Evolutionary conservation across 2,888 invertebrate species (phyloP), one percentile per base, ranked within the genome.

Genomic region (Lycophotia porphyrea): DNA sequence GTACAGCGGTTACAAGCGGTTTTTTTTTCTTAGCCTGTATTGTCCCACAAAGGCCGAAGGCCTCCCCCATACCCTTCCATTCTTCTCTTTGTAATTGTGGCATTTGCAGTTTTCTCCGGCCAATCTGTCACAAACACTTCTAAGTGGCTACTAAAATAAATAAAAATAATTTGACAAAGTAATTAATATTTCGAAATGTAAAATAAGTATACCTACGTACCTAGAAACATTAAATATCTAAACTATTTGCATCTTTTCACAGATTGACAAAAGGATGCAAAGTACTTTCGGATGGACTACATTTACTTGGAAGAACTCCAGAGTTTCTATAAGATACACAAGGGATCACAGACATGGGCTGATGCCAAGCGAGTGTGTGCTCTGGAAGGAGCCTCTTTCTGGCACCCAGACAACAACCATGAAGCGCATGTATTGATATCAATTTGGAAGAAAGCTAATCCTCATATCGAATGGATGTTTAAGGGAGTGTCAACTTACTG

Each of bases 221-320:
- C 11, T 52, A 52, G 13, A 52, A 52, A n/a, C 13, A 52, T n/a
- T 52, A 9, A 9, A 21, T 60, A 2, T 21, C 1, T 34, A 34
- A 52, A 49, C 13, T n/a, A 47, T 13, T 21, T 60, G 21, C 13
- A n/a, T 39, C n/a, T 47, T 39, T 47, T 67, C 13, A n/a, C 34
- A 76, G 76, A 76, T 76, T 76, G 76, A 68, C 76, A 76, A 60
- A 60, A 3, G 24, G 13, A 86, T 61, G 84, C 88, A 27, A 91
- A 90, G 27, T 76, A 49, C 24, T 76, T 76, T 42, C 76, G 76
- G n/a, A 76, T 92, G 0, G 91, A 88, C 1, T 92, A 88, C 11
- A 82, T 84, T 0, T 94, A 94, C n/a, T 49, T 67, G 24, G 49
- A 42, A 13, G 21, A 18, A 67, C 5, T 61, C 5, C 2, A 68